A percentile compares a stretch with the other conserved stretches of the same genome.
Evolutionary conservation across 2,113 vertebrate species (phyloP).

Genomic region (Fulica atra): DNA sequence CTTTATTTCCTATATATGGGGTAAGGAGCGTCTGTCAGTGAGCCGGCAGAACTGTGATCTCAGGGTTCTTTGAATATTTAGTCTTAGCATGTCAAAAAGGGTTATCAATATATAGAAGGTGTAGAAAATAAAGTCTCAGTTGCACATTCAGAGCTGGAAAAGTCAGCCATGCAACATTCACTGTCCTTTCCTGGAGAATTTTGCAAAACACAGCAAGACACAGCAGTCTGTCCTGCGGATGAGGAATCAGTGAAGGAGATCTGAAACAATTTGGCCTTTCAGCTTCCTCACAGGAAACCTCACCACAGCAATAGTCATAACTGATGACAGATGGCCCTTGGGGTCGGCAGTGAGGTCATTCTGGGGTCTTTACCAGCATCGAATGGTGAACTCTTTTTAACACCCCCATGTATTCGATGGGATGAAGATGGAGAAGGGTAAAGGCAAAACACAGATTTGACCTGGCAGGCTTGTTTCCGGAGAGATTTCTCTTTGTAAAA

Average conservation of each 20-base stretch:
- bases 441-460: background rate
- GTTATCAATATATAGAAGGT: background rate
- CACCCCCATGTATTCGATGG: rapidly evolving
- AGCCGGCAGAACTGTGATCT: background rate
- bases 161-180: rapidly evolving
- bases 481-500: background rate
- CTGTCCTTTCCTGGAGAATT: background rate
- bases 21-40: background rate
- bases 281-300: background rate
- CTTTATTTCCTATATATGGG: background rate
- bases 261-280: background rate
- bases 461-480: background rate
- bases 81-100: background rate
- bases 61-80: background rate
- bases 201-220: rapidly evolving
- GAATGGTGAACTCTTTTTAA: background rate
- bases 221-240: rapidly evolving
- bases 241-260: rapidly evolving
- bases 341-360: background rate
- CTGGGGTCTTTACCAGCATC: background rate
- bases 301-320: rapidly evolving
- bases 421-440: background rate
- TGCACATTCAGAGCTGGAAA: background rate
- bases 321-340: background rate
- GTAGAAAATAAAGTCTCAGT: background rate